A percentile compares a stretch with the other conserved stretches of the same genome.
Conservation (phyloP, 2,888 invertebrate genomes). For the Odontocerum albicorne region DNA sequence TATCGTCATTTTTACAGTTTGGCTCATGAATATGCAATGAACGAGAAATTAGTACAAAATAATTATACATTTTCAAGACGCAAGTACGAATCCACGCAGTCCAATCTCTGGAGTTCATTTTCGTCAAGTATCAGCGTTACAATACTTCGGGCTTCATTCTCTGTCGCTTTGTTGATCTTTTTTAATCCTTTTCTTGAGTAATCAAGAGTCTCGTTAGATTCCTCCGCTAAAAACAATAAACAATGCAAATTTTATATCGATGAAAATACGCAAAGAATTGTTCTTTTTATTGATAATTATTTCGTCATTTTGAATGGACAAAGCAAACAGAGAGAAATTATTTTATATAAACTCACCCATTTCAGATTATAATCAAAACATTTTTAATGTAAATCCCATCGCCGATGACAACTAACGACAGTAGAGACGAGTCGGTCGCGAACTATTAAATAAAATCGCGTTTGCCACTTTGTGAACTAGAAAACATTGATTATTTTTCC, state of each 20-base stretch:
- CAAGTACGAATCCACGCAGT: conserved; percentile 81
- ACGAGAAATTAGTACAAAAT: no score
- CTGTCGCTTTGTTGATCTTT: conserved; percentile 75
- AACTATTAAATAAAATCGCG: no score
- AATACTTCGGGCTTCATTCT: conserved; percentile 67
- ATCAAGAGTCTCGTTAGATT: conserved; percentile 63
- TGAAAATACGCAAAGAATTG: no score
- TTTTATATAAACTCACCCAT: conserved; percentile 5
- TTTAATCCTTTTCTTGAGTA: conserved; percentile 78
- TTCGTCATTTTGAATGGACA: no score
- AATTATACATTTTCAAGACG: conserved; percentile 77
- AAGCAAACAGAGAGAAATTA: no score
- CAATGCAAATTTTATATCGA: not conserved
- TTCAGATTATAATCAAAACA: conserved; percentile 1
- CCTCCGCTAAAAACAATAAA: conserved; percentile 41
- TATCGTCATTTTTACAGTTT: no score
- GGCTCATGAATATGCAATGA: no score
- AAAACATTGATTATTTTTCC: no score
- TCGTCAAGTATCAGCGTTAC: conserved; percentile 78
- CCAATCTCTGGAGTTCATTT: conserved; percentile 84
- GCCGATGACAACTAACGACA: conserved; percentile 7
- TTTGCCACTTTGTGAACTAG: no score
- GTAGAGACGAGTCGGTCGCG: no score
- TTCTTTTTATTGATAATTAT: no score
- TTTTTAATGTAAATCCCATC: not conserved